Base-by-base conservation (phyloP, 2,113 vertebrate genomes). In the Megalops atlanticus region DNA sequence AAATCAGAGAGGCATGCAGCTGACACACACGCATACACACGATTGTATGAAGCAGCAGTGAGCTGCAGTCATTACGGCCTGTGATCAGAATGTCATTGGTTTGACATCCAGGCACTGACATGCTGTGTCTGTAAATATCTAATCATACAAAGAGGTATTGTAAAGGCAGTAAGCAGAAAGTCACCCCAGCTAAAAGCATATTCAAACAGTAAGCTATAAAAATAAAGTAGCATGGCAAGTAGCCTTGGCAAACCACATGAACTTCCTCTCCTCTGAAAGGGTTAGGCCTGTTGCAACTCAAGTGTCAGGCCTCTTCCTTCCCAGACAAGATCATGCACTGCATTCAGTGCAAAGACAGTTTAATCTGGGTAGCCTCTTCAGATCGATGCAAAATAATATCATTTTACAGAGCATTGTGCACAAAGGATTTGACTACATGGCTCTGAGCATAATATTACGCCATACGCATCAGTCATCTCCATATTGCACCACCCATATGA, bases 251-350 rank as follows among this genome's bases (percentile, higher is more conserved):
- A 81, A 76, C 52, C 80, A 75, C 43, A 75, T 43, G 47, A 4
- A 68, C 76, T 43, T 68, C 43, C 39, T 36, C 39, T 74, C 21
- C 71, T 74, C 16, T 43, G 36, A 35, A 58, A 40, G n/a, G n/a
- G n/a, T n/a, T n/a, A n/a, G 8, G 27, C 47, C 21, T 31, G 16
- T 52, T 86, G 79, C 40, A 87, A 84, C 80, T 73, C 74, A 84
- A 81, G 24, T 73, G 74, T 85, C 24, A 58, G 86, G 75, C 87
- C 87, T n/a, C n/a, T 82, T 85, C 74, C 70, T 27, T 16, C 45
- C 81, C 52, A 86, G 84, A 85, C 79, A 81, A 71, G 85, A 85
- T 85, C 86, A 85, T 72, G 76, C 78, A 77, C 83, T 35, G 78
- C 41, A 76, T 70, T 76, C 80, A 2, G 12, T 4, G 47, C 12